phyloP scores from a whole-genome alignment of 1,140 invertebrate genomes.

The Matsumurasca onukii region DNA sequence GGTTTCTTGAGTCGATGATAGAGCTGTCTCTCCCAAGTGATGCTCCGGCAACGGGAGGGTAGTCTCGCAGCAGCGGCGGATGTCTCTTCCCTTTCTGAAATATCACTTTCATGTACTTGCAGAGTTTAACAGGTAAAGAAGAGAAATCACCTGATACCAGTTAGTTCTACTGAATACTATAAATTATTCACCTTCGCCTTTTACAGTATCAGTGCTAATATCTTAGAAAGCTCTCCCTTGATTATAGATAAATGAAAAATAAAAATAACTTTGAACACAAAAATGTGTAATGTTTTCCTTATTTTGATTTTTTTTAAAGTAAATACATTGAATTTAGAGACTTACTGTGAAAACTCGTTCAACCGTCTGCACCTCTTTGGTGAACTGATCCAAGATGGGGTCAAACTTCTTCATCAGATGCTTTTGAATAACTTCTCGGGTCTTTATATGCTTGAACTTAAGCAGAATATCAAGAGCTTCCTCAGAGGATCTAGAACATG shows the following conservation, averaged over 20 bases:
- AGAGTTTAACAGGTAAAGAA: no score
- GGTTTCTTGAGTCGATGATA: conserved; percentile 76
- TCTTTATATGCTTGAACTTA: conserved; percentile 78
- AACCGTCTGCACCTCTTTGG: conserved; percentile 70
- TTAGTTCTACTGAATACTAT: no score
- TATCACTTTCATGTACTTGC: no score
- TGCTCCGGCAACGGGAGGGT: conserved; percentile 77
- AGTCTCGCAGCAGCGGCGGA: conserved; percentile 73
- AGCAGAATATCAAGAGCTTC: conserved; percentile 75
- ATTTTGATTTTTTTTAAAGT: no score
- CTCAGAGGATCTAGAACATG: conserved; percentile 65
- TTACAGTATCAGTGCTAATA: no score
- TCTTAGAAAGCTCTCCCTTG: no score
- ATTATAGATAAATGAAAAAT: no score
- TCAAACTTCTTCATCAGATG: conserved; percentile 80
- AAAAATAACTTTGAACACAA: no score
- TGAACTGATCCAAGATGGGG: conserved; percentile 80
- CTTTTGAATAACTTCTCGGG: conserved; percentile 66
- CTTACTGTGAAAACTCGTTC: conserved; percentile 65
- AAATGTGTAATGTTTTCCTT: no score
- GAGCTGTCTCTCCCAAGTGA: conserved; percentile 78
- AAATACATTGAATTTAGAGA: conserved; percentile 39
- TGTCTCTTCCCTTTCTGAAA: conserved; percentile 65
- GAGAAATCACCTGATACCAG: no score
- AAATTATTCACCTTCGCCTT: no score